These are phyloP conservation scores for Cotesia glomerata DNA, from an alignment of 1,140 invertebrate species.

Conservation along the genomic window DNA sequence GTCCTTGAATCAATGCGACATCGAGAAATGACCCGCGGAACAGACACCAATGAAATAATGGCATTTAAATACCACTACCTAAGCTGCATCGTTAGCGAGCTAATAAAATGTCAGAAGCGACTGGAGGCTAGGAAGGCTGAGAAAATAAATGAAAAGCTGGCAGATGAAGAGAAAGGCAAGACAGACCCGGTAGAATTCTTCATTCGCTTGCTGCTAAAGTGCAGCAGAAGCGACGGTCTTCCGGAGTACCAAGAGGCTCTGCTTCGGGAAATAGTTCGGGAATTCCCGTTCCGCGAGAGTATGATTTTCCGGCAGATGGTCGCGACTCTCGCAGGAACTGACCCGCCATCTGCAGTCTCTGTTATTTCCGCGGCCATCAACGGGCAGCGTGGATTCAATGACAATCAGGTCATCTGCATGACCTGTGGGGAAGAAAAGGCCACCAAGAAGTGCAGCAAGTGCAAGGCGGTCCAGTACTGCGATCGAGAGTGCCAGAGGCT, in stretches of 20 bases:
- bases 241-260: conserved; percentile 83
- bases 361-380: conserved; percentile 88
- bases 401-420: conserved; percentile 76
- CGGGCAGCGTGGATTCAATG: conserved; percentile 79
- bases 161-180: conserved; percentile 55
- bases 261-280: conserved; percentile 81
- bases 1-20: conserved; percentile 86
- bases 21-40: conserved; percentile 83
- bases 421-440: conserved; percentile 90
- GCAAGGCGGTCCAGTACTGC: conserved; percentile 93
- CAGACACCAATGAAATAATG: conserved; percentile 90
- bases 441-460: conserved; percentile 93
- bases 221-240: conserved; percentile 75
- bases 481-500: conserved; percentile 91
- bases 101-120: conserved; percentile 71
- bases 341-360: conserved; percentile 72
- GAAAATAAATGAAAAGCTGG: conserved; percentile 41
- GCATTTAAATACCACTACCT: conserved; percentile 92
- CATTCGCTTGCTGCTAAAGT: conserved; percentile 77
- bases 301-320: conserved; percentile 86
- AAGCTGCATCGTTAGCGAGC: conserved; percentile 75
- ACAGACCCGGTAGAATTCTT: conserved; percentile 75
- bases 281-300: conserved; percentile 87
- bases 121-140: conserved; percentile 62
- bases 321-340: conserved; percentile 73